phyloP scores from a whole-genome alignment of 2,113 vertebrate species.

The Scopus umbretta region DNA sequence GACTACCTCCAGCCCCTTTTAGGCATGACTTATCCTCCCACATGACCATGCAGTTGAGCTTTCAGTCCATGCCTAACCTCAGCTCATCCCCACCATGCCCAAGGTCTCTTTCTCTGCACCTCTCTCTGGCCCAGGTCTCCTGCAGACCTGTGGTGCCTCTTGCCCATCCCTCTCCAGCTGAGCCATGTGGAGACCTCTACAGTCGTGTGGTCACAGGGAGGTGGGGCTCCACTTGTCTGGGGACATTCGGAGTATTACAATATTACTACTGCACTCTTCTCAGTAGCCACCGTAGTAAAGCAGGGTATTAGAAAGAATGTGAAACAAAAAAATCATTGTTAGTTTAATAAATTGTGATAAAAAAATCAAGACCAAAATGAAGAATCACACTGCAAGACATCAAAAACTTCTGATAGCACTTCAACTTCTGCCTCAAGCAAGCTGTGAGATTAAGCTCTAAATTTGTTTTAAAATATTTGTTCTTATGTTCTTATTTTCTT shows the following conservation, averaged over 20 bases:
- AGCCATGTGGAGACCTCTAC: not conserved
- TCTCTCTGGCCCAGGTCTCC: not conserved
- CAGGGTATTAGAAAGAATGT: not conserved
- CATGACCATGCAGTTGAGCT: not conserved
- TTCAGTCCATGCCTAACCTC: not conserved
- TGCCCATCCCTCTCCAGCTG: not conserved
- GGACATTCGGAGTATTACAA: not conserved
- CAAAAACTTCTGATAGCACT: not conserved
- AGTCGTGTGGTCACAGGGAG: rapidly evolving
- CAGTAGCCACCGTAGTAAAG: not conserved
- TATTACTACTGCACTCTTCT: not conserved
- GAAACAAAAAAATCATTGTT: not conserved
- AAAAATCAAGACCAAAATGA: not conserved
- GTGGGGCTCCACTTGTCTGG: not conserved
- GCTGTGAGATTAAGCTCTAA: not conserved
- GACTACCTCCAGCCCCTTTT: not conserved
- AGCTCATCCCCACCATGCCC: not conserved
- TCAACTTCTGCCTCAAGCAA: not conserved
- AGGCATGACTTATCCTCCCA: not conserved
- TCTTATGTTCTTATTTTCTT: not conserved
- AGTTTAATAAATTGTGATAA: not conserved
- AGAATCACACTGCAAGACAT: not conserved
- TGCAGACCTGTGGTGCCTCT: rapidly evolving
- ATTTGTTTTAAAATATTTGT: not conserved
- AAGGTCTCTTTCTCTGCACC: too few relatives aligned